Base-by-base conservation (phyloP, 35 echinoderm and acorn worm species). In the Ophioderma brevispina region DNA sequence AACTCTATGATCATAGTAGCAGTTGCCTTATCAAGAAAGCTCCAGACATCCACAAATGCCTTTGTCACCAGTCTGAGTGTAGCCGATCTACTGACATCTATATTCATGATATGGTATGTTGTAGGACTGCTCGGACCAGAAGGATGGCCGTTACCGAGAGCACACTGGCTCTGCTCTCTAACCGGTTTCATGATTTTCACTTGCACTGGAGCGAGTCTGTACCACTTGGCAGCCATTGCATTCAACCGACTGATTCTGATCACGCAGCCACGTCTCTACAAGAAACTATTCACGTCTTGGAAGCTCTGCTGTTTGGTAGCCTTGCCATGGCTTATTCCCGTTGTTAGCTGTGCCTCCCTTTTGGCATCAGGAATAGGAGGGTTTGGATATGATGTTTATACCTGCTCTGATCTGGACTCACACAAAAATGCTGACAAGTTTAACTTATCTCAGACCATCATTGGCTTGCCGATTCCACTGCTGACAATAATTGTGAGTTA, bases 141-240 rank as follows among this genome's bases (percentile, higher is more conserved):
- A 34, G 78, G 78, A 4, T 80, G 78, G 78, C 78, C 78, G 28
- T 36, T 80, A 80, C 59, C 59, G 10, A 70, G 28, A 18, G 78
- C 78, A 18, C 18, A 80, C 4, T 80, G 78, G 78, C 14, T 80
- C 4, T 80, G 78, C 36, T 17, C 2, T 37, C 18, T 33, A 37
- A 36, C 17, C 36, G 78, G 78, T 21, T 36, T 39, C 17, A 39
- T 80, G 34, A 25, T 36, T 80, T 37, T 80, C 38, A 36, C 31
- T 2, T 80, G 34, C 17, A 13, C 31, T 80, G 78, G 78, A 5
- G 17, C 34, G 1, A 80, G 78, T 80, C 32, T 80, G 6, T 80
- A 39, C n/a, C 33, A 36, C 17, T 13, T 80, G 1, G 78, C 78
- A 25, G 34, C 78, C 1, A 80, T 80, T 5, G 78, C 78, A 5